phyloP scores from a whole-genome alignment of 2,797 vertebrate genomes.

The Sparus aurata region DNA sequence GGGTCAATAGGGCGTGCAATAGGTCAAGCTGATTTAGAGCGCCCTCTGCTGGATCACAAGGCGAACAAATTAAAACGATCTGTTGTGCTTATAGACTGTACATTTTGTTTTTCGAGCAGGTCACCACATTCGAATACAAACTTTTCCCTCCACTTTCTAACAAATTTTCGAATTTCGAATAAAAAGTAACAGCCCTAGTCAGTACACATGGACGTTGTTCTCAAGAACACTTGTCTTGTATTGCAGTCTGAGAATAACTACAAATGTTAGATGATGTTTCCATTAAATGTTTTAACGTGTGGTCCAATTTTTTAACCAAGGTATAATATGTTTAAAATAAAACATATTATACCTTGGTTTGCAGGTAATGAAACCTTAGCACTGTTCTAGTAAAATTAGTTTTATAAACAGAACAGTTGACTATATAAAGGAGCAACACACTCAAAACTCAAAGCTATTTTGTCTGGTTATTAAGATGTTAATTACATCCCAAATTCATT shows the following conservation, averaged over 20 bases:
- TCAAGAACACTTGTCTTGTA: slow-evolving; percentile 19
- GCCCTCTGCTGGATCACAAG: too few species aligned
- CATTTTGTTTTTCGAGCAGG: too few species aligned
- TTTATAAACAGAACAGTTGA: not conserved
- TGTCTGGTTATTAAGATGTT: not conserved
- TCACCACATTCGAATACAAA: too few species aligned
- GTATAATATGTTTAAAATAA: slow-evolving; percentile 8
- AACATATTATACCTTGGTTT: too few species aligned
- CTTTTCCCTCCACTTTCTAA: too few species aligned
- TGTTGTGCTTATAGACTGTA: too few species aligned
- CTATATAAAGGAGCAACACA: not conserved
- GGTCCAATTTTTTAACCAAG: not conserved
- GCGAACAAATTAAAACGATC: too few species aligned
- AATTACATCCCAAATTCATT: not conserved
- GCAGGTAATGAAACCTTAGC: too few species aligned
- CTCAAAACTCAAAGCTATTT: not conserved
- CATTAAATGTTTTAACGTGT: not conserved
- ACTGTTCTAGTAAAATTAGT: not conserved
- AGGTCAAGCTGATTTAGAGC: too few species aligned
- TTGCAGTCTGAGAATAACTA: not conserved
- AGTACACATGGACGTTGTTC: not conserved
- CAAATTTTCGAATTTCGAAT: too few species aligned
- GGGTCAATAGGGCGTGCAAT: too few species aligned
- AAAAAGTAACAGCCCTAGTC: too few species aligned
- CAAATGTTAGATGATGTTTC: not conserved